Evolutionary conservation across 2,888 invertebrate genomes (phyloP), one percentile per base, ranked within the genome.

Genomic region (Metacarcinus magister): DNA sequence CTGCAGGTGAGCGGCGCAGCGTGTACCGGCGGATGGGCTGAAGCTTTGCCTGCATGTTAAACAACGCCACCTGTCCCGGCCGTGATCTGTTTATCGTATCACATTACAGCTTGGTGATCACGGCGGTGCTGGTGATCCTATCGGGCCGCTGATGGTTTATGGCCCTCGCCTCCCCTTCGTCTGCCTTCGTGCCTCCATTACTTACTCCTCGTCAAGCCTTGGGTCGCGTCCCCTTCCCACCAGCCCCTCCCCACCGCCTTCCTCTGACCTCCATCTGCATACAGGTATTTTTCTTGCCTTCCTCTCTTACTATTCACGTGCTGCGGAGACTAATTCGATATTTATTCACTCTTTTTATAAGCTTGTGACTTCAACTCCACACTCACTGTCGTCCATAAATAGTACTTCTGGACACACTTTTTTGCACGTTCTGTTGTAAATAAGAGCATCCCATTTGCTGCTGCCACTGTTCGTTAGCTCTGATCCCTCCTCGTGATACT

Each of bases 41-140:
- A 94, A 82, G 43, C 94, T 94, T n/a, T 94, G 94, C 60, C 94
- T 90, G 90, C 94, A 94, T 94, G 94, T 94, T 94, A 90, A 94
- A 75, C 94, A 94, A 54, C 75, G 90, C 94, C 48, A 90, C 32
- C 94, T 94, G 94, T 94, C 94, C 94, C 90, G 39, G 7, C 48
- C 60, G 89, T 94, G 94, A 94, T 94, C 87, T 94, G 94, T 94
- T 94, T 94, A 94, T 94, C 94, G 90, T 94, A 94, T 94, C 94
- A 44, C 90, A 89, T 94, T 94, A 94, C 94, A 39, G 90, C 87
- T 46, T 39, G 87, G 94, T 89, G 94, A 94, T 94, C 94, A 32
- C 94, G 92, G 92, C 54, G 46, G 46, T 23, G 92, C 92, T 23
- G 92, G 93, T 39, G 93, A 93, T 93, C 75, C 75, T 93, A 60